Evolutionary conservation across 2,888 invertebrate species (phyloP).

Genomic region (Pantelozetes paolii): DNA sequence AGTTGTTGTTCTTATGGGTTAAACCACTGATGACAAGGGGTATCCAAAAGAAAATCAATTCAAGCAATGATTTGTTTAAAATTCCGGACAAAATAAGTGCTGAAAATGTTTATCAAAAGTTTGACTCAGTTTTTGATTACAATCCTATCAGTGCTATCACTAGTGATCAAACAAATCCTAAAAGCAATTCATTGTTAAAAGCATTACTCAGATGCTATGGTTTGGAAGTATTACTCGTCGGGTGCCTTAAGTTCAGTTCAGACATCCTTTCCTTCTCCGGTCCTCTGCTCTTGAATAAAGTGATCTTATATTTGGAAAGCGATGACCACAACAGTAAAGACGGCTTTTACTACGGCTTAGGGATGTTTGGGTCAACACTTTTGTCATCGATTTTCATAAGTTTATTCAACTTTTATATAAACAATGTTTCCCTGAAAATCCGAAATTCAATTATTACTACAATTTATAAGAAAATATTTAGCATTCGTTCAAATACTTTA

Average conservation of each 20-base stretch:
- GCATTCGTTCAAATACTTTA: slow-evolving; percentile 54
- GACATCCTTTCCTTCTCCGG: slow-evolving; percentile 82
- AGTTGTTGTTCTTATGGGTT: slow-evolving; percentile 81
- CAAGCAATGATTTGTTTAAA: slow-evolving; percentile 37
- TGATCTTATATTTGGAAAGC: slow-evolving; percentile 70
- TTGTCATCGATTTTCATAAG: slow-evolving; percentile 72
- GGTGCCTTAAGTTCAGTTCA: slow-evolving; percentile 72
- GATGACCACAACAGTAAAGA: slow-evolving; percentile 55
- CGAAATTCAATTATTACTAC: slow-evolving; percentile 76
- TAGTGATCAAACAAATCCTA: neutral
- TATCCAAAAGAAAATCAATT: neutral
- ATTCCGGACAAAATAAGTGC: slow-evolving; percentile 27
- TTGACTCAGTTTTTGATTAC: slow-evolving; percentile 6
- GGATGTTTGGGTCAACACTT: slow-evolving; percentile 64
- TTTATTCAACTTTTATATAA: slow-evolving; percentile 85
- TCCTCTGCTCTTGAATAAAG: slow-evolving; percentile 75
- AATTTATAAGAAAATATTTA: slow-evolving; percentile 68
- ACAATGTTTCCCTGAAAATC: slow-evolving; percentile 77
- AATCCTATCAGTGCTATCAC: neutral
- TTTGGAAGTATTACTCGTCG: slow-evolving; percentile 75
- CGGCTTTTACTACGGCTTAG: slow-evolving; percentile 59
- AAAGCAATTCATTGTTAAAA: slow-evolving; percentile 56
- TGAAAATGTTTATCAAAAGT: neutral
- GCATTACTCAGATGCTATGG: slow-evolving; percentile 73
- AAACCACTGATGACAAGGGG: slow-evolving; percentile 78